Conservation (phyloP, 2,797 vertebrate genomes). For the Zalophus californianus region DNA sequence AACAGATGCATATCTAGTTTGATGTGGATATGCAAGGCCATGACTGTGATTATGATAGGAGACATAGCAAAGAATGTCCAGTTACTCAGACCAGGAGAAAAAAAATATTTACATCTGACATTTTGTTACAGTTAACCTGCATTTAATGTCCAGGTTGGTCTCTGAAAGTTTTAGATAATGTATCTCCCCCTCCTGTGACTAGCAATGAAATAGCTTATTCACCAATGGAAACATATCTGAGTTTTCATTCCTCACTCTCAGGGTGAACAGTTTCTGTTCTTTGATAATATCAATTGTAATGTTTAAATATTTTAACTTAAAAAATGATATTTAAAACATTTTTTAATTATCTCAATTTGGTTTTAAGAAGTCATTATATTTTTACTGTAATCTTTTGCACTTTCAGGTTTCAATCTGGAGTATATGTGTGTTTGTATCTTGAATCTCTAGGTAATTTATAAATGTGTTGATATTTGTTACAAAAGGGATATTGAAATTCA, state of each 20-base stretch:
- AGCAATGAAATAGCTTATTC: neutral
- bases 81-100: neutral
- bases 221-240: neutral
- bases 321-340: neutral
- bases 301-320: slow-evolving; percentile 25
- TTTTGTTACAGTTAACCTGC: slow-evolving; percentile 11
- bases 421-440: neutral
- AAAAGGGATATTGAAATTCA: neutral
- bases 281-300: neutral
- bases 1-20: neutral
- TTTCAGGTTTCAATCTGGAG: neutral
- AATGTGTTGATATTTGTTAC: slow-evolving; percentile 10
- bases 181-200: neutral
- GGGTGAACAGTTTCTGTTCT: neutral
- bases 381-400: neutral
- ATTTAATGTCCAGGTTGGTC: neutral
- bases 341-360: neutral
- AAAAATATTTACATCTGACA: neutral
- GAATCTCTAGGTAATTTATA: slow-evolving; percentile 15
- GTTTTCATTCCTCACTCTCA: neutral
- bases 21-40: neutral
- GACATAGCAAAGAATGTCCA: neutral
- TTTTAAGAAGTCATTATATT: neutral
- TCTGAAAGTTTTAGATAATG: neutral
- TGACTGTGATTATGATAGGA: neutral